A percentile compares a stretch with the other conserved stretches of the same genome.
phyloP scores from a whole-genome alignment of 1,140 invertebrate species.

The Drosophila subobscura region DNA sequence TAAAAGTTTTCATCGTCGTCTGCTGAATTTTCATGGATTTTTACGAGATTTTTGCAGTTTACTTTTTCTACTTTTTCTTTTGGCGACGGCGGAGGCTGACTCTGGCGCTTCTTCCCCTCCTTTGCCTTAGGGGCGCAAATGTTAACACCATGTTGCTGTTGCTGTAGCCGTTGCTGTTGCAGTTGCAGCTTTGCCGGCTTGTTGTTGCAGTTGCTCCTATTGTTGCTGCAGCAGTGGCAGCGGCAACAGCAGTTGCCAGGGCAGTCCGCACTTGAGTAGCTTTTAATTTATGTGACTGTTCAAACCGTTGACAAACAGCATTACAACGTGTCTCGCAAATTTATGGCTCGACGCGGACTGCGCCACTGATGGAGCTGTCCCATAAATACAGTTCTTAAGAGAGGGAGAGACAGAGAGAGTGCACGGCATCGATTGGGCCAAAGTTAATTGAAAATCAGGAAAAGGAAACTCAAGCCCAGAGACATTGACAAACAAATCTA shows the following conservation, averaged over 20 bases:
- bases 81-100: constrained; percentile 32
- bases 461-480: too few species aligned
- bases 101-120: constrained; percentile 36
- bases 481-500: too few species aligned
- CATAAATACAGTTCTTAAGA: constrained; percentile 68
- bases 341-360: constrained; percentile 66
- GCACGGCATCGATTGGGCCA: constrained; percentile 1
- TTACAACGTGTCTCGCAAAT: constrained; percentile 78
- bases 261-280: constrained; percentile 74
- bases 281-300: constrained; percentile 80
- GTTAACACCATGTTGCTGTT: constrained; percentile 77
- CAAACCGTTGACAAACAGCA: constrained; percentile 81
- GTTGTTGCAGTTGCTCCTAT: constrained; percentile 36
- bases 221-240: constrained; percentile 30
- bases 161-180: constrained; percentile 41
- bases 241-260: constrained; percentile 32
- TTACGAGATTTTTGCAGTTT: constrained; percentile 58
- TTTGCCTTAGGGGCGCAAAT: constrained; percentile 68
- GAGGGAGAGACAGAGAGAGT: not conserved
- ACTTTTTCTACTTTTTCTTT: constrained; percentile 46
- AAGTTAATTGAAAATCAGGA: constrained; percentile 42
- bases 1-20: constrained; percentile 66
- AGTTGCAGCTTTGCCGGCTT: constrained; percentile 13
- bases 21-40: constrained; percentile 80
- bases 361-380: constrained; percentile 63